Base-by-base conservation (phyloP, 2,888 invertebrate genomes). In the Meteorus colon region DNA sequence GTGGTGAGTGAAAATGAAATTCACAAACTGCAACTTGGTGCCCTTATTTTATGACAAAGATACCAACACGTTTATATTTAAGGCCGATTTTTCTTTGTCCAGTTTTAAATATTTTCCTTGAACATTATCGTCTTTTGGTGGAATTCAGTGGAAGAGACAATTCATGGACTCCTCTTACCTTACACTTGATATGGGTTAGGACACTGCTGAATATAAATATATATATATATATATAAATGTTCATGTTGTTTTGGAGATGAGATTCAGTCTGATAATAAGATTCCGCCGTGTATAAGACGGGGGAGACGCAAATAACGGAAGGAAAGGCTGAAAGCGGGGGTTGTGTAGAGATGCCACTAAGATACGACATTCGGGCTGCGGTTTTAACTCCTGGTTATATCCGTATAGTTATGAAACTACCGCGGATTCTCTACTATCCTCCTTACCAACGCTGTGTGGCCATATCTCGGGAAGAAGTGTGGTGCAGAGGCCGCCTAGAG, bases 331-430 rank as follows among this genome's bases (percentile, higher is more conserved):
- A 75, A 67, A 37, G 24, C 65, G 74, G 71, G 66, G 75, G 69
- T 45, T 45, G 62, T 45, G 62, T 72, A 82, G 80, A 79, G 79
- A 81, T 79, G 78, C 78, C 80, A 76, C 84, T 86, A 87, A 89
- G 88, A 89, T 89, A 89, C 85, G 89, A 88, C 88, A 88, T 84
- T 88, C 86, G 86, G 83, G 85, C 86, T 86, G 89, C 81, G 88
- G 88, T 89, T 89, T 89, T 89, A 89, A 89, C 88, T 89, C 86
- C 83, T 85, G 86, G 86, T 88, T 89, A 87, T 86, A 87, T 85
- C 83, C 85, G 82, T 83, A 78, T 77, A 85, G 84, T 86, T 86
- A 86, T 86, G 87, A 88, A 88, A 89, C 86, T 86, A 85, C 86
- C 84, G 55, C 55, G 84, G 84, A 88, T 74, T 65, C 71, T 77